Base-by-base conservation (phyloP, 2,797 vertebrate species). In the Taeniopygia guttata region DNA sequence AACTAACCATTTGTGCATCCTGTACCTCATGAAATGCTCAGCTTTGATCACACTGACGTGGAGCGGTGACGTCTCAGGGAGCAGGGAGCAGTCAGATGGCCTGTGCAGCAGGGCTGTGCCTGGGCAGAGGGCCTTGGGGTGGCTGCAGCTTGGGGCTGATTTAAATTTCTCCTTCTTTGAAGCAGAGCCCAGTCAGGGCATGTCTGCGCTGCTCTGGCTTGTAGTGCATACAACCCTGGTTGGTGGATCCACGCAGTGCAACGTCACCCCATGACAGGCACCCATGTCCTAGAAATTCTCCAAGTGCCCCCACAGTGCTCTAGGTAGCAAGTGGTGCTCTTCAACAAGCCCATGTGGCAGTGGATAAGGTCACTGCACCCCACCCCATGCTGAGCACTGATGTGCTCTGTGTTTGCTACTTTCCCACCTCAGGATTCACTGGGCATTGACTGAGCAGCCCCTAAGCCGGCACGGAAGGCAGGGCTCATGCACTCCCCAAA, bases 311-410 rank as follows among this genome's bases (percentile, higher is more conserved):
- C 27, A 11, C 30, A 56, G 42, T 34, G 20, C 62, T 56, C 7
- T 11, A 3, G 15, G 9, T 7, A 64, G 22, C 36, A 66, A 60
- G 52, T 34, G 32, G 26, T 49, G 7, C 77, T 40, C 52, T 83
- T 89, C 80, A 64, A 2, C 49, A 75, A 75, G 70, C 43, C 77
- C 20, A 11, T 18, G n/a, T 6, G 73, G 38, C 32, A 36, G 32
- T 30, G 46, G 34, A 1, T 60, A 19, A 42, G 32, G 42, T 64
- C 4, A 0, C 36, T 67, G 43, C 59, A 26, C 27, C 40, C 11
- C 7, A 7, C 4, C 43, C 29, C 1, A 0, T 27, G 10, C 11
- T 13, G 18, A 29, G 49, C 2, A 2, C 22, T 32, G 34, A 14
- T 43, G 40, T 68, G 54, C 26, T 75, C 52, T 49, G 25, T 6